Evolutionary conservation across 2,888 invertebrate species (phyloP).

Genomic region (Eucera pruinosa): DNA sequence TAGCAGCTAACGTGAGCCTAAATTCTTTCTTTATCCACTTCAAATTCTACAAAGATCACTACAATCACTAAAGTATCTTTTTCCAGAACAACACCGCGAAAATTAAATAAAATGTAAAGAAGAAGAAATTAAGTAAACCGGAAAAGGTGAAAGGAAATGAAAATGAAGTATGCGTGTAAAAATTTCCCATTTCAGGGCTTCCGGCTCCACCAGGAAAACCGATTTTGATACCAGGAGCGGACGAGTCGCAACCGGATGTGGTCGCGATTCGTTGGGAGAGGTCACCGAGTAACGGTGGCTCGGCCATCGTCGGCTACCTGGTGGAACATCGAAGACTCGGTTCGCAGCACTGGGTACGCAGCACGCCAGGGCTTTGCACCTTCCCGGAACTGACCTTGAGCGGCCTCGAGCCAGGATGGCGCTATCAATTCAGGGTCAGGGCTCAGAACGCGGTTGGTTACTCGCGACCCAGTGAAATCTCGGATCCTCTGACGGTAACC

Average conservation of each 20-base stretch:
- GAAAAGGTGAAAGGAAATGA: background rate
- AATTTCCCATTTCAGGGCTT: conserved; percentile 86
- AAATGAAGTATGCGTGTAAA: background rate
- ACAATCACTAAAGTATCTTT: too few relatives aligned
- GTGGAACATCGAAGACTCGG: conserved; percentile 91
- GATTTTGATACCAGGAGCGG: conserved; percentile 89
- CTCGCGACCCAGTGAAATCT: conserved; percentile 93
- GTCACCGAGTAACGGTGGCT: conserved; percentile 93
- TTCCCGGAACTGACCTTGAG: conserved; percentile 91
- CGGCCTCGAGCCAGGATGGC: conserved; percentile 93
- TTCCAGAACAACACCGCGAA: background rate
- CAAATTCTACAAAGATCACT: too few relatives aligned
- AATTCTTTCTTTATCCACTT: too few relatives aligned
- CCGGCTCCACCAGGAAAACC: conserved; percentile 94
- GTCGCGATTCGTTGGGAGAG: conserved; percentile 93
- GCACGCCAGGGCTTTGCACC: conserved; percentile 89
- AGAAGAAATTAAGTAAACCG: background rate
- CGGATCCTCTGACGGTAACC: conserved; percentile 94
- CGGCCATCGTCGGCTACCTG: conserved; percentile 92
- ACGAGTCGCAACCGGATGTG: conserved; percentile 91
- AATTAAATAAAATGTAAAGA: background rate
- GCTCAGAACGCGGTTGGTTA: conserved; percentile 96
- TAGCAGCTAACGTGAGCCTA: too few relatives aligned
- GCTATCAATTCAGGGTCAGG: conserved; percentile 95
- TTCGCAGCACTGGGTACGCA: conserved; percentile 93